These are phyloP conservation scores for Leptinotarsa undecemlineata DNA, from an alignment of 1,140 invertebrate species.

Conservation along the genomic window DNA sequence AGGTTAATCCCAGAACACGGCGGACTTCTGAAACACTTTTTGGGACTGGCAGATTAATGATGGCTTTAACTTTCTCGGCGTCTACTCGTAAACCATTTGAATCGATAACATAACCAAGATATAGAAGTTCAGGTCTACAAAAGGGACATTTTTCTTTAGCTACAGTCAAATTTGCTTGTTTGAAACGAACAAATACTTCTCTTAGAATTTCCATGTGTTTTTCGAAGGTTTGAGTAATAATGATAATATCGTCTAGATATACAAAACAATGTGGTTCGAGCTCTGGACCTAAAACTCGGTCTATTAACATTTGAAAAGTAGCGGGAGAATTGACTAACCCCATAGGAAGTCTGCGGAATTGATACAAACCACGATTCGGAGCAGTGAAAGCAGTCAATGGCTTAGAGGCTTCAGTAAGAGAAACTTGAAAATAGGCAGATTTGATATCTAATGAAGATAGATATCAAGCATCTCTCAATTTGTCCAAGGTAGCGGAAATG, in stretches of 20 bases:
- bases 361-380: conserved; percentile 49
- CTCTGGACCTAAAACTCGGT: conserved; percentile 41
- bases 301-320: conserved; percentile 39
- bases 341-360: conserved; percentile 47
- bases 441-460: conserved; percentile 48
- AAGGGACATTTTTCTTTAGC: conserved; percentile 16
- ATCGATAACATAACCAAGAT: conserved; percentile 9
- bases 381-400: conserved; percentile 48
- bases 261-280: conserved; percentile 37
- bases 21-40: conserved; percentile 10
- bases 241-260: conserved; percentile 53
- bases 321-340: conserved; percentile 4
- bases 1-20: not conserved
- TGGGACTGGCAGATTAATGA: conserved; percentile 31
- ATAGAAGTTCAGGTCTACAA: not conserved
- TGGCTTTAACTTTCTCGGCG: conserved; percentile 34
- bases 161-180: conserved; percentile 26
- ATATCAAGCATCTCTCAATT: conserved; percentile 43
- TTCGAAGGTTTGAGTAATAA: conserved; percentile 34
- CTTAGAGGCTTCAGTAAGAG: conserved; percentile 31
- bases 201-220: conserved; percentile 4
- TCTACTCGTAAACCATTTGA: conserved; percentile 3
- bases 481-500: conserved; percentile 38
- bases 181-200: not conserved
- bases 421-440: conserved; percentile 47